Conservation (phyloP, 2,113 vertebrate species). For the Ptilorrhoa leucosticta region DNA sequence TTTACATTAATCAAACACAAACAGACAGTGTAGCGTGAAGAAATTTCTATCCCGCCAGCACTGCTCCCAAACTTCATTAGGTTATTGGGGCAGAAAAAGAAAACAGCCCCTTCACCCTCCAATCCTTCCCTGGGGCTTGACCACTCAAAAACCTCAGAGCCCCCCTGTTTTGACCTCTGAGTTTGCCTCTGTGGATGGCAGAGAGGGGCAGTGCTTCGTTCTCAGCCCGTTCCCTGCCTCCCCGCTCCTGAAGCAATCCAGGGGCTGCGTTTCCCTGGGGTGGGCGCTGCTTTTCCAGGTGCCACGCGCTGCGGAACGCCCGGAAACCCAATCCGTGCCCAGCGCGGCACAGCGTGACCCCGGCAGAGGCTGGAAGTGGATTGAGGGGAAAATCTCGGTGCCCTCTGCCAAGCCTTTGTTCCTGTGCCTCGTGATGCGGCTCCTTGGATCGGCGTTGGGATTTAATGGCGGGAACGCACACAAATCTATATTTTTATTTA, state of each 20-base stretch:
- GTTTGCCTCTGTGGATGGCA: neutral
- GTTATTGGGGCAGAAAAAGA: conserved; percentile 76
- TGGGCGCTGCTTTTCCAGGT: neutral
- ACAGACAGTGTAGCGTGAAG: conserved; percentile 75
- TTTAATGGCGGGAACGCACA: neutral
- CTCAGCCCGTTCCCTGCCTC: neutral
- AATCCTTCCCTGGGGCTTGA: neutral
- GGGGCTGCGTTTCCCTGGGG: neutral
- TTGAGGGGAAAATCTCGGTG: neutral
- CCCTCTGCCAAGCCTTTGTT: neutral
- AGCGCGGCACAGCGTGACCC: neutral
- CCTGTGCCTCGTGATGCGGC: neutral
- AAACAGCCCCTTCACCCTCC: conserved; percentile 44
- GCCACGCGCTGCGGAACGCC: neutral
- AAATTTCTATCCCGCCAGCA: conserved; percentile 70
- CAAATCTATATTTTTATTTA: rapidly evolving
- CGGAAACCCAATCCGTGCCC: rapidly evolving
- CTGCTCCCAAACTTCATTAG: conserved; percentile 63
- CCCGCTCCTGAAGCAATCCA: neutral
- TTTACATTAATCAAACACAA: conserved; percentile 73
- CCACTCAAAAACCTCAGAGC: neutral
- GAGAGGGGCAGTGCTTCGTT: neutral
- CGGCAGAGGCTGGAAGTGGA: neutral
- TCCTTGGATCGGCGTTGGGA: neutral
- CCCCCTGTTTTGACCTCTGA: neutral